Conservation (phyloP, 1,140 invertebrate genomes). For the Ruditapes philippinarum region DNA sequence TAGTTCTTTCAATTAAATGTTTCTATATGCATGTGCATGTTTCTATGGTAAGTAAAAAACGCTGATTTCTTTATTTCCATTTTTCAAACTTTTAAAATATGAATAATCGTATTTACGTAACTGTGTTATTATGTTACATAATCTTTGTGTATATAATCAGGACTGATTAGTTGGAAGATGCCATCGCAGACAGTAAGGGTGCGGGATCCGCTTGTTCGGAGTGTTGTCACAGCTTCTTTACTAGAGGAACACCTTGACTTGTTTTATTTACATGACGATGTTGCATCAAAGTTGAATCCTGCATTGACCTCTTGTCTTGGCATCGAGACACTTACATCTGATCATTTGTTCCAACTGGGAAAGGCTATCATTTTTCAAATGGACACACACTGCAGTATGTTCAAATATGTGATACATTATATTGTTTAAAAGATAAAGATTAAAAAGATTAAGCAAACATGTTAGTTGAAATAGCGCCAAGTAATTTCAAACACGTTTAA, state of each 20-base stretch:
- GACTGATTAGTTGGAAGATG: slow-evolving; percentile 79
- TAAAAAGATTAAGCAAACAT: too few species aligned
- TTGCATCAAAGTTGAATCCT: slow-evolving; percentile 75
- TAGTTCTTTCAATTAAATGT: too few species aligned
- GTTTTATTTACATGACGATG: slow-evolving; percentile 81
- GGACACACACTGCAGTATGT: slow-evolving; percentile 38
- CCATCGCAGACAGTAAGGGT: slow-evolving; percentile 84
- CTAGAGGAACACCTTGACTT: slow-evolving; percentile 80
- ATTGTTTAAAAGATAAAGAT: too few species aligned
- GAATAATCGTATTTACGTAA: too few species aligned
- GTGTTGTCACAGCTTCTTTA: slow-evolving; percentile 81
- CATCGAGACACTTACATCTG: slow-evolving; percentile 80
- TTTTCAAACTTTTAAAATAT: too few species aligned
- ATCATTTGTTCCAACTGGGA: slow-evolving; percentile 83
- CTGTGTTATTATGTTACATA: too few species aligned
- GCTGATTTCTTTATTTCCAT: too few species aligned
- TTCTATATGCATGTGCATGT: too few species aligned
- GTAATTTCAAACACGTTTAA: too few species aligned
- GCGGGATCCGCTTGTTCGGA: slow-evolving; percentile 76
- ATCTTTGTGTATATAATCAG: slow-evolving; percentile 67
- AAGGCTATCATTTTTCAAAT: slow-evolving; percentile 69
- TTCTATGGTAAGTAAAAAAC: too few species aligned
- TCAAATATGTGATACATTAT: neutral
- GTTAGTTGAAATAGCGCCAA: too few species aligned
- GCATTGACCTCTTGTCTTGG: slow-evolving; percentile 80